Base-by-base conservation (phyloP, 2,113 vertebrate genomes). In the Rousettus leschenaultii region DNA sequence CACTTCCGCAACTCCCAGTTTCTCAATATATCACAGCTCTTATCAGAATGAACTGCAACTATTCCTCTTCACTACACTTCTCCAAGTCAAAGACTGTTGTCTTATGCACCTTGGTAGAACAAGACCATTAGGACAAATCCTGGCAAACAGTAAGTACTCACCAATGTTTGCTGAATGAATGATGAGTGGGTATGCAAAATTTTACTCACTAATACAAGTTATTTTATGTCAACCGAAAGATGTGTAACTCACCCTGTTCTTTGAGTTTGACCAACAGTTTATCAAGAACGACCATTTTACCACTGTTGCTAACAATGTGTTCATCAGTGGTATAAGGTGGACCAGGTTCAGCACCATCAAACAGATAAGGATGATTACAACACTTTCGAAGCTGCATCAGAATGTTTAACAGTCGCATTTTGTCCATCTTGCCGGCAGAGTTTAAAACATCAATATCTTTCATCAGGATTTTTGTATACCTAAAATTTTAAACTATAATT, bases 401-500 rank as follows among this genome's bases (percentile, higher is more conserved):
- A 94, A 99, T 99, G 92, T 99, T 99, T 97, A 99, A 97, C 94
- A 99, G 98, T 14, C 99, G 98, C 99, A 99, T 99, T 97, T 99
- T 99, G 96, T 99, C 99, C 99, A 99, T 99, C 83, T 99, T 99
- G 66, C 99, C 99, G 70, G 99, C 98, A 57, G 99, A 99, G 96
- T 99, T 99, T 94, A 99, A 98, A 98, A 99, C 99, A 93, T 99
- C 99, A 7, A 99, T 99, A 95, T 99, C 99, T 97, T 99, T 99
- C 99, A 99, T 99, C 97, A 99, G 98, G 88, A 99, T 99, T 96
- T 98, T 99, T 30, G 99, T 99, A 93, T 99, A 99, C 99, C 99
- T 99, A 95, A 95, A 97, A 95, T 94, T 91, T 97, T 97, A 92
- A 95, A 78, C 30, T 75, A 82, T 82, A 78, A 97, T 96, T n/a